Base-by-base conservation (phyloP, 2,113 vertebrate species). In the Oryzias javanicus region DNA sequence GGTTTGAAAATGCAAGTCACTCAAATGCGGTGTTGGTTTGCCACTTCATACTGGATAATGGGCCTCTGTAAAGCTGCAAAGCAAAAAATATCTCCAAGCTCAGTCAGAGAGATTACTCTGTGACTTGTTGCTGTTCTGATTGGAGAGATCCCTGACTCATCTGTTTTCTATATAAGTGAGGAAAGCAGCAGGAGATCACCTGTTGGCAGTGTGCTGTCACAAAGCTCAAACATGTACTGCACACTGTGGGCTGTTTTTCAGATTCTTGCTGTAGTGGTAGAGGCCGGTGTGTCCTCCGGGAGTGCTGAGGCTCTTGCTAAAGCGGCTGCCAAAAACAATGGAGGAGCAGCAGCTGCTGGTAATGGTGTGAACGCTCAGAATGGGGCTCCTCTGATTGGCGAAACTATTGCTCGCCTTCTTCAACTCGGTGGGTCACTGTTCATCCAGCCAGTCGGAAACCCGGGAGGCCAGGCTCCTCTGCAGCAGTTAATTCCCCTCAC, bases 251-350 rank as follows among this genome's bases (percentile, higher is more conserved):
- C 88, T 29, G 50, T 89, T 54, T 65, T 86, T 48, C 81, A 72
- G 49, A 58, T 42, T 40, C 55, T 75, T 60, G 75, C 76, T 22
- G n/a, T 70, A 17, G 53, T 78, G 49, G 80, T 80, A 64, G 67
- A 83, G 42, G 76, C 76, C n/a, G 74, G 74, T 49, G 70, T 69
- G 42, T 80, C 78, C 45, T 91, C 90, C 42, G 85, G 56, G 14
- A 90, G 88, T 74, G 86, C 61, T 20, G 90, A 90, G 74, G 72
- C 83, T 25, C 69, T 61, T 20, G 72, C 41, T 10, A 88, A 83
- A 5, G 78, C 40, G 19, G 79, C 45, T 24, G 65, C 25, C 20
- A 87, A 78, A 20, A 82, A 70, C 25, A 83, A 76, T 46, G 76
- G 70, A 49, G 62, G 66, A 20, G 68, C 71, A 49, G 60, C 61